Evolutionary conservation across 2,888 invertebrate genomes (phyloP).

Genomic region (Caenorhabditis sp.): DNA sequence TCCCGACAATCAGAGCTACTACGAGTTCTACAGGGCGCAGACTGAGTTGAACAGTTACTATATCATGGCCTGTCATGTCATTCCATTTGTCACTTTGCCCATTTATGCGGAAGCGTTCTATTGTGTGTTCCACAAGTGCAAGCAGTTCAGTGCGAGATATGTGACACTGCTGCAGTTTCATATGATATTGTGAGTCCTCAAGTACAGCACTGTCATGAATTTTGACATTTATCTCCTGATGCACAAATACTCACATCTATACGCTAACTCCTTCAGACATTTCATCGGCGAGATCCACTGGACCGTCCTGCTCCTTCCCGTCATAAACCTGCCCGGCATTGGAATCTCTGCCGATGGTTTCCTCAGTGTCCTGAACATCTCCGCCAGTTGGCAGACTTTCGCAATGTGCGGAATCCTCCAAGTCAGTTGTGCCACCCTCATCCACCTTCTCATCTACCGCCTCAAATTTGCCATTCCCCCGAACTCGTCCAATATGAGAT

Average conservation of each 20-base stretch:
- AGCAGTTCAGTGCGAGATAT: conserved; percentile 44
- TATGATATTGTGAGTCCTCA: conserved; percentile 28
- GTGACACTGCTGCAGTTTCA: conserved; percentile 24
- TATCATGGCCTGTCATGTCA: conserved; percentile 19
- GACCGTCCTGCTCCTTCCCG: conserved; percentile 36
- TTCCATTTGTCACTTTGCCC: conserved; percentile 35
- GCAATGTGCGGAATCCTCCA: conserved; percentile 42
- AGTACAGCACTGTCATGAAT: background rate
- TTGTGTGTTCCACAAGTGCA: conserved; percentile 36
- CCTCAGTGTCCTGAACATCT: conserved; percentile 12
- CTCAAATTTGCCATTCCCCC: conserved; percentile 46
- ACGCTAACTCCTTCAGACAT: conserved; percentile 16
- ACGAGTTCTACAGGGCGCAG: conserved; percentile 24
- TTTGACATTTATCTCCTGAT: background rate
- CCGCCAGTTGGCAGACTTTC: conserved; percentile 29
- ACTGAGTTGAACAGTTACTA: conserved; percentile 28
- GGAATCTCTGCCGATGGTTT: conserved; percentile 40
- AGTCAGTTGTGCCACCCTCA: conserved; percentile 38
- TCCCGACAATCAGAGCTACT: conserved; percentile 40
- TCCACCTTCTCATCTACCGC: conserved; percentile 32
- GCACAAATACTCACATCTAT: no score
- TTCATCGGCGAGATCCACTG: conserved; percentile 39
- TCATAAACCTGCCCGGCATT: conserved; percentile 24
- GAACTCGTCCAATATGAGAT: background rate
- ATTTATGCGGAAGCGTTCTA: conserved; percentile 41